Evolutionary conservation across 2,113 vertebrate species (phyloP), one percentile per base, ranked within the genome.

Genomic region (Hiodon alosoides): DNA sequence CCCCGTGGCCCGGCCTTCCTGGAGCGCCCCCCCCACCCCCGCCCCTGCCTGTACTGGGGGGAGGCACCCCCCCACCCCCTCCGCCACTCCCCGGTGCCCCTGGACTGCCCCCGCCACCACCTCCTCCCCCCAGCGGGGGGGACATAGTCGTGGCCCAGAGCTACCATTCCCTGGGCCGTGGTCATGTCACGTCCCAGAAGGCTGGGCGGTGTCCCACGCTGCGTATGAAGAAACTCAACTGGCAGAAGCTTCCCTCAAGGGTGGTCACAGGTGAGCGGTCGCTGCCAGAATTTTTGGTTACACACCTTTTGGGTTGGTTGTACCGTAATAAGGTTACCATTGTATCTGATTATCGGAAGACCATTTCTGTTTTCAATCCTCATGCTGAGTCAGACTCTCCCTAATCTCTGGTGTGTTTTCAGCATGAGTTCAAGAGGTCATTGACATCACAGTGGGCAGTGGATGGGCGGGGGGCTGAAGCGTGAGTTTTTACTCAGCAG

Each of bases 201-300:
- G 66, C 83, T 0, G 79, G 83, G 73, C 91, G 90, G 60, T 91
- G 86, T 0, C 96, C 97, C 60, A 92, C 94, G 0, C 73, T 95
- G 76, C 91, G 95, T 80, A 99, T 99, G 97, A 99, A 98, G 81
- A 99, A 99, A 70, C 89, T 99, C 64, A 99, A 99, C 86, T 99
- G 97, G 97, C 96, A 99, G 89, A 99, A 99, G 79, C 89, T 99
- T 48, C 91, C 92, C 0, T 87, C 92, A 73, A 93, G 85, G 0
- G 79, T 92, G 4, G 90, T 93, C 4, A 91, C 87, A 76, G 95
- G 97, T 98, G 81, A 79, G 90, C 31, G 79, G 4, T 70, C 11
- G 9, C 14, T 7, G 16, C 79, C 78, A n/a, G 50, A 17, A 31
- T 61, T 69, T 14, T 13, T 73, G 10, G 10, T 8, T 11, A 6